These are phyloP conservation scores for Setophaga coronata DNA, from an alignment of 2,113 vertebrate species.

Conservation along the genomic window DNA sequence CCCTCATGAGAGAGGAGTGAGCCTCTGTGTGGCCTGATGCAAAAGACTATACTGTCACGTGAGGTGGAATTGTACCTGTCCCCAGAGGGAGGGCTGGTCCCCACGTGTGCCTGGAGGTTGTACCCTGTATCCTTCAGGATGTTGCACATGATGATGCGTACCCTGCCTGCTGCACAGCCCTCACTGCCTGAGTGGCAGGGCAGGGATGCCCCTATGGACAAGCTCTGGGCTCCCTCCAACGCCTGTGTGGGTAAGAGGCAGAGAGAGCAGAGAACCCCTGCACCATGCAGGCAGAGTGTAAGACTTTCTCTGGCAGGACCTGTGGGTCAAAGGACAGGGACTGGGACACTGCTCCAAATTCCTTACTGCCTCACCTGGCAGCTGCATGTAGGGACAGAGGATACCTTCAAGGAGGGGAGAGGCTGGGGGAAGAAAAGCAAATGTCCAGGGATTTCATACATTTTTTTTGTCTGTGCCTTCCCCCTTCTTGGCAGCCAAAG, in stretches of 20 bases:
- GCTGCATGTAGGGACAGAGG: background rate
- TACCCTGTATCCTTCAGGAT: too few species aligned
- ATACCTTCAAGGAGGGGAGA: background rate
- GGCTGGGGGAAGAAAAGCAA: background rate
- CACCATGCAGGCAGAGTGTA: too few species aligned
- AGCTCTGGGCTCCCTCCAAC: background rate
- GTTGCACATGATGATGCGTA: background rate
- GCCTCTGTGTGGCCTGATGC: background rate
- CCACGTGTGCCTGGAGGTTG: background rate
- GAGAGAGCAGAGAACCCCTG: background rate
- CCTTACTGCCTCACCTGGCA: background rate
- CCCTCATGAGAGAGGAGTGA: background rate
- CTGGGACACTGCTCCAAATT: background rate
- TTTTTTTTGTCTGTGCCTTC: background rate
- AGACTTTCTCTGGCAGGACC: background rate
- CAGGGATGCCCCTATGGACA: rapidly evolving
- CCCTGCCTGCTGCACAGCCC: background rate
- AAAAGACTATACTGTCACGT: background rate
- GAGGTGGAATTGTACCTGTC: background rate
- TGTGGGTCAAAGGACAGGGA: background rate
- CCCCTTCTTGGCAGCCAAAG: background rate
- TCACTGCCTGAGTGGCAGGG: background rate
- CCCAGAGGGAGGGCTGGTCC: background rate
- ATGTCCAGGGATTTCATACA: background rate
- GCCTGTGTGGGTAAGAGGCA: background rate